Conservation (phyloP, 1,140 invertebrate genomes). For the Cydia pomonella region DNA sequence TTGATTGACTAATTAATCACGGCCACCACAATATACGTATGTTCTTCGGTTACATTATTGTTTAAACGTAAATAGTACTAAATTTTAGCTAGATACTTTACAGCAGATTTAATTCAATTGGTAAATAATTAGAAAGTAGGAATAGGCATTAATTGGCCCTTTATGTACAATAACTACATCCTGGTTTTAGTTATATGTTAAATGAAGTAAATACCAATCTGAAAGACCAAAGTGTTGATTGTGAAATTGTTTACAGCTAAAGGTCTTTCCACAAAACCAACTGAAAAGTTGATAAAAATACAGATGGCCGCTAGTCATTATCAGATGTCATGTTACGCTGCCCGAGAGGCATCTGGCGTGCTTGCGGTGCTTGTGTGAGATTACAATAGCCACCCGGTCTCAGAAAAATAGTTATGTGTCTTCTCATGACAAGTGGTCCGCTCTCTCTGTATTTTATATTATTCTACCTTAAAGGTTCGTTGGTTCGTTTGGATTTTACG, state of each 20-base stretch:
- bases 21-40: slow-evolving; percentile 32
- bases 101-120: neutral
- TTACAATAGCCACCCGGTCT: slow-evolving; percentile 15
- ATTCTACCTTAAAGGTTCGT: slow-evolving; percentile 13
- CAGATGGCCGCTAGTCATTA: slow-evolving; percentile 18
- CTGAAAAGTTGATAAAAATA: slow-evolving; percentile 12
- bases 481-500: slow-evolving; percentile 16
- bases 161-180: neutral
- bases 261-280: neutral
- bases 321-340: slow-evolving; percentile 8
- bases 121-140: neutral
- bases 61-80: neutral
- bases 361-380: slow-evolving; percentile 26
- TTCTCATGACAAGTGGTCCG: slow-evolving; percentile 17
- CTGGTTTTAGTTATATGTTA: neutral
- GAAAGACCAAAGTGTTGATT: neutral
- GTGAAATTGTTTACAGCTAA: neutral
- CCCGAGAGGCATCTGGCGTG: slow-evolving; percentile 19
- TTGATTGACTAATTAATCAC: slow-evolving; percentile 73
- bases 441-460: neutral
- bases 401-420: slow-evolving; percentile 6
- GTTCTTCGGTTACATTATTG: neutral
- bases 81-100: neutral
- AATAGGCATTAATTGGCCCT: neutral
- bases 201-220: neutral